Conservation (phyloP, 2,797 vertebrate genomes). For the Fundulus diaphanus region DNA sequence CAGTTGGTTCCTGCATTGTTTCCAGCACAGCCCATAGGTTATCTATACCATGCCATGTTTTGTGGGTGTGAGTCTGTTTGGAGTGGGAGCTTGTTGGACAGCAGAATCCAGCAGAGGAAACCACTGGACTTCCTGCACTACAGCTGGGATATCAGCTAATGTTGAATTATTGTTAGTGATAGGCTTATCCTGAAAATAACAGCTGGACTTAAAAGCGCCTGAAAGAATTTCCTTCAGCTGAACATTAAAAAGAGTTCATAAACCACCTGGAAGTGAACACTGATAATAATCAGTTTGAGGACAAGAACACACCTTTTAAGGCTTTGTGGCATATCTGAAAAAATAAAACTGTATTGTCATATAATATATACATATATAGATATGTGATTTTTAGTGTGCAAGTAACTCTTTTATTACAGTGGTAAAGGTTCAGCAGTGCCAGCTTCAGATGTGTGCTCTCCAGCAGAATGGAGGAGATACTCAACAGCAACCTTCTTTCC, state of each 20-base stretch:
- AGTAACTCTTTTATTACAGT: not conserved
- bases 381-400: not conserved
- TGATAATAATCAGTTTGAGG: not conserved
- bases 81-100: not conserved
- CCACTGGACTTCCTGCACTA: not conserved
- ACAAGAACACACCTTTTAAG: not conserved
- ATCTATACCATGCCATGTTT: not conserved
- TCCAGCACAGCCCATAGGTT: not conserved
- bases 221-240: no score
- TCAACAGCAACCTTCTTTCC: not conserved
- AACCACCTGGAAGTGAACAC: not conserved
- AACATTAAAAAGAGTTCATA: no score
- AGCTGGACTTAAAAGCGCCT: not conserved
- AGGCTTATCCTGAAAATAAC: no score
- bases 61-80: not conserved
- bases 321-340: not conserved
- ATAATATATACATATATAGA: no score
- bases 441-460: not conserved
- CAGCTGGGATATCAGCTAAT: not conserved
- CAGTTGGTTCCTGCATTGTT: not conserved
- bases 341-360: no score
- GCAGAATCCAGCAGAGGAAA: constrained; percentile 1
- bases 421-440: not conserved
- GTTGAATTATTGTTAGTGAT: not conserved
- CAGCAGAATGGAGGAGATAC: not conserved